These are phyloP conservation scores for Rotaria socialis DNA, from an alignment of 2,888 invertebrate species.

Conservation along the genomic window DNA sequence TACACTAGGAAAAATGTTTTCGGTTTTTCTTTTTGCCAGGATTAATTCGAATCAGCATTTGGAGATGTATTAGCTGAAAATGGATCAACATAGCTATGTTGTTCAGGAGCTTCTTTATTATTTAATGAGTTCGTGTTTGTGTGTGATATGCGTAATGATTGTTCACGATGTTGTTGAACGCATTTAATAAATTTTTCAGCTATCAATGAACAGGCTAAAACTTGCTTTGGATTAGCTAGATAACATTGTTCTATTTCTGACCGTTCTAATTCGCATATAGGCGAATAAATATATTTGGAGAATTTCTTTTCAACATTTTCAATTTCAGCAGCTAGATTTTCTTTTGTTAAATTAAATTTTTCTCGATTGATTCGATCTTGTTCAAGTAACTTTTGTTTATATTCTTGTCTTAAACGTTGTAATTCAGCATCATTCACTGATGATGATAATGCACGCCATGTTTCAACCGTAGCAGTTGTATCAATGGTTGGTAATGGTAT, in stretches of 20 bases:
- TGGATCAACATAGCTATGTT: not conserved
- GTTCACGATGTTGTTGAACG: conserved; percentile 30
- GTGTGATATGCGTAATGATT: not conserved
- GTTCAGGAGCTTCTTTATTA: not conserved
- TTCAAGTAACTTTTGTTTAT: not conserved
- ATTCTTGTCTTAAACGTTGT: conserved; percentile 20
- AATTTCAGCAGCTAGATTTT: conserved; percentile 4
- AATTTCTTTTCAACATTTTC: too few species aligned
- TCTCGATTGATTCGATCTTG: conserved; percentile 19
- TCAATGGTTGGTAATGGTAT: not conserved
- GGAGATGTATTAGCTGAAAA: not conserved
- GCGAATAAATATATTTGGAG: conserved; percentile 28
- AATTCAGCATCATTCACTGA: conserved; percentile 22
- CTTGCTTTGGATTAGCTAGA: conserved; percentile 24
- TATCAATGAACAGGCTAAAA: not conserved
- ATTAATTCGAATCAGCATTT: not conserved
- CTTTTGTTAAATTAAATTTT: conserved; percentile 20
- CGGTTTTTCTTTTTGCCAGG: not conserved
- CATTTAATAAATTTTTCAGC: conserved; percentile 33
- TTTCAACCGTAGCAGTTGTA: not conserved
- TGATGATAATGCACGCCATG: conserved; percentile 24
- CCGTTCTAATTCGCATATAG: conserved; percentile 30
- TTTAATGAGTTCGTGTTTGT: not conserved
- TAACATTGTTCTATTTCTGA: conserved; percentile 25
- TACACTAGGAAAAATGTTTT: not conserved